These are phyloP conservation scores for Trissolcus brochymenae DNA, from an alignment of 2,888 invertebrate species.

Conservation along the genomic window DNA sequence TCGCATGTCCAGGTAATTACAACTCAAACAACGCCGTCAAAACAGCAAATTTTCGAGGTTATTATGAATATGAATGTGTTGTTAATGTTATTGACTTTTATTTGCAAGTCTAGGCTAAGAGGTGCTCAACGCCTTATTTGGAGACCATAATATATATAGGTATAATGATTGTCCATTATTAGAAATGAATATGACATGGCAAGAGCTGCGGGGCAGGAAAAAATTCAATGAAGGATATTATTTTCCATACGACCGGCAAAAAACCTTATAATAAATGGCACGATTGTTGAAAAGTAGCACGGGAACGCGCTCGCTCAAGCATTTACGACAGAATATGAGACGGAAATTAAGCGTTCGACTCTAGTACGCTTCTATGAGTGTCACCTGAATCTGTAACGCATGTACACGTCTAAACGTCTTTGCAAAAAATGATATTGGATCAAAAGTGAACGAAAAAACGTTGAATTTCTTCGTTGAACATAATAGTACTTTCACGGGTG, in stretches of 20 bases:
- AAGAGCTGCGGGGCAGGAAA: slow-evolving; percentile 17
- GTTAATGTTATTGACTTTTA: slow-evolving; percentile 31
- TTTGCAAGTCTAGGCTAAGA: slow-evolving; percentile 3
- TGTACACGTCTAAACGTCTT: neutral
- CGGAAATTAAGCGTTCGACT: slow-evolving; percentile 24
- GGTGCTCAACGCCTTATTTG: slow-evolving; percentile 33
- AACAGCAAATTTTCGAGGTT: slow-evolving; percentile 21
- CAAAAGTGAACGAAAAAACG: neutral
- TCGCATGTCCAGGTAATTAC: slow-evolving; percentile 2
- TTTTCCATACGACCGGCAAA: slow-evolving; percentile 27
- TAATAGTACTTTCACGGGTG: neutral
- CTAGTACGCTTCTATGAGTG: neutral
- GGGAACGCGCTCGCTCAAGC: neutral
- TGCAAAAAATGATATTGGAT: neutral
- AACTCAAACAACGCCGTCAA: neutral
- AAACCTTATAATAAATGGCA: slow-evolving; percentile 27
- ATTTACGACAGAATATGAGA: slow-evolving; percentile 13
- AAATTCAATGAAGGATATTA: slow-evolving; percentile 39
- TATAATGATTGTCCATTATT: slow-evolving; percentile 31
- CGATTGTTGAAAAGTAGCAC: slow-evolving; percentile 40
- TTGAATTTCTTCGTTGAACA: neutral
- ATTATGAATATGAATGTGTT: slow-evolving; percentile 40
- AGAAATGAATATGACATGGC: slow-evolving; percentile 36
- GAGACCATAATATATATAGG: slow-evolving; percentile 46
- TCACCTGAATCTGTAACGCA: neutral